A percentile compares a stretch with the other conserved stretches of the same genome.
phyloP scores from a whole-genome alignment of 2,797 vertebrate genomes.

The Centroberyx gerrardi region DNA sequence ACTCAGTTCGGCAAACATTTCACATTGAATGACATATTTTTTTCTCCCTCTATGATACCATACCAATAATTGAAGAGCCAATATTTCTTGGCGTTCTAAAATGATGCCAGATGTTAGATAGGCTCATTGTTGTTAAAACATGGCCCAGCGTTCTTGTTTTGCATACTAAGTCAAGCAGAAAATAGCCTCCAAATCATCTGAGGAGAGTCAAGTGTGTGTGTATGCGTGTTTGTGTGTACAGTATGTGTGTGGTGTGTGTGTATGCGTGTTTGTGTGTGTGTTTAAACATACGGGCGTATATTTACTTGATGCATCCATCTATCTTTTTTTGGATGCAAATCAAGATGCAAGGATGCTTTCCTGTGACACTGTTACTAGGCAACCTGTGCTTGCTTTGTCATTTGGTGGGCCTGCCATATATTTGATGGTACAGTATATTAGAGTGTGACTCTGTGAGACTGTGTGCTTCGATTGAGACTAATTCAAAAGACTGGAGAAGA shows the following conservation, averaged over 20 bases:
- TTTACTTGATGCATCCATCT: slow-evolving; percentile 69
- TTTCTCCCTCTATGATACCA: slow-evolving; percentile 55
- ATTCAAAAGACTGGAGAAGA: slow-evolving; percentile 17
- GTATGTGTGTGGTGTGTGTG: slow-evolving; percentile 32
- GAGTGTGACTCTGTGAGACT: slow-evolving; percentile 24
- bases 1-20: slow-evolving; percentile 75
- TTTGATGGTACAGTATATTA: slow-evolving; percentile 60
- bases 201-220: slow-evolving; percentile 54
- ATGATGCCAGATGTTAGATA: slow-evolving; percentile 74
- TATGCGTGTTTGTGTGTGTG: slow-evolving; percentile 24
- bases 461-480: slow-evolving; percentile 9
- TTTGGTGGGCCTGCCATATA: slow-evolving; percentile 67
- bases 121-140: slow-evolving; percentile 74
- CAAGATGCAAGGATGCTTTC: slow-evolving; percentile 75
- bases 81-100: slow-evolving; percentile 69
- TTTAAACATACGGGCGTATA: slow-evolving; percentile 51
- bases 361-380: slow-evolving; percentile 85
- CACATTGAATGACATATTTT: slow-evolving; percentile 66
- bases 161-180: slow-evolving; percentile 72
- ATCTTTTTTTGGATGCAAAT: slow-evolving; percentile 80
- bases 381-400: slow-evolving; percentile 79
- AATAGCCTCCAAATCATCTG: slow-evolving; percentile 58
- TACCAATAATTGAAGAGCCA: slow-evolving; percentile 72
- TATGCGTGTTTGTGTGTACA: slow-evolving; percentile 38
- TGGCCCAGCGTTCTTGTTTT: slow-evolving; percentile 59